A percentile compares a stretch with the other conserved stretches of the same genome.
phyloP scores from a whole-genome alignment of 2,888 invertebrate species.

The Drosophila histrio region DNA sequence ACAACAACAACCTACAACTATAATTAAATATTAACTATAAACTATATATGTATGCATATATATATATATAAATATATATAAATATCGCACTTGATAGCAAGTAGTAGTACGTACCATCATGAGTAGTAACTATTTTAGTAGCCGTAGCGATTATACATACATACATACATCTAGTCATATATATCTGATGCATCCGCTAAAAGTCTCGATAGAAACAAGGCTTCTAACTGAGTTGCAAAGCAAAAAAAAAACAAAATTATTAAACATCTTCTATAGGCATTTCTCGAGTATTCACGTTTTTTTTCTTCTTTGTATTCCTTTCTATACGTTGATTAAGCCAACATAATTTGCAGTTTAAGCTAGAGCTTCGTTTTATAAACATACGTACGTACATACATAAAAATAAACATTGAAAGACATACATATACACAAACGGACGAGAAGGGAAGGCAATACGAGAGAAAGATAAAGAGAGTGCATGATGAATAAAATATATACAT shows the following conservation, averaged over 20 bases:
- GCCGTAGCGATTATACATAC: slow-evolving; percentile 49
- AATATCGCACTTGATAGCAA: background rate
- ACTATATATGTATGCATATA: slow-evolving; percentile 54
- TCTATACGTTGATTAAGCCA: background rate
- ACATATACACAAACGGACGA: slow-evolving; percentile 15
- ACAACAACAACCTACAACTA: slow-evolving; percentile 49
- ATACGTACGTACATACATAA: slow-evolving; percentile 7
- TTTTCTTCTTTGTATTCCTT: slow-evolving; percentile 8
- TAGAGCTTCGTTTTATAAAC: slow-evolving; percentile 32
- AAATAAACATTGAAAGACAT: slow-evolving; percentile 46
- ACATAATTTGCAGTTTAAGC: slow-evolving; percentile 20
- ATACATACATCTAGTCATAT: slow-evolving; percentile 73
- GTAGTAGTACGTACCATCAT: slow-evolving; percentile 2
- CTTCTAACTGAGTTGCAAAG: slow-evolving; percentile 73
- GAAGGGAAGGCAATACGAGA: slow-evolving; percentile 2
- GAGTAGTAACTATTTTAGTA: slow-evolving; percentile 40
- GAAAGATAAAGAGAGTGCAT: slow-evolving; percentile 1
- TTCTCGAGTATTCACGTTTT: slow-evolving; percentile 18
- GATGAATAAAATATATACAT: slow-evolving; percentile 31
- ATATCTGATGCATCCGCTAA: slow-evolving; percentile 65
- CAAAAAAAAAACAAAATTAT: slow-evolving; percentile 42
- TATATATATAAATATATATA: slow-evolving; percentile 29
- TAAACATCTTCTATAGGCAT: slow-evolving; percentile 39
- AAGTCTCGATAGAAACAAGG: slow-evolving; percentile 29
- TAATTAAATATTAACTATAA: slow-evolving; percentile 46